Evolutionary conservation across 2,797 vertebrate species (phyloP), one percentile per base, ranked within the genome.

Genomic region (Thunnus albacares): DNA sequence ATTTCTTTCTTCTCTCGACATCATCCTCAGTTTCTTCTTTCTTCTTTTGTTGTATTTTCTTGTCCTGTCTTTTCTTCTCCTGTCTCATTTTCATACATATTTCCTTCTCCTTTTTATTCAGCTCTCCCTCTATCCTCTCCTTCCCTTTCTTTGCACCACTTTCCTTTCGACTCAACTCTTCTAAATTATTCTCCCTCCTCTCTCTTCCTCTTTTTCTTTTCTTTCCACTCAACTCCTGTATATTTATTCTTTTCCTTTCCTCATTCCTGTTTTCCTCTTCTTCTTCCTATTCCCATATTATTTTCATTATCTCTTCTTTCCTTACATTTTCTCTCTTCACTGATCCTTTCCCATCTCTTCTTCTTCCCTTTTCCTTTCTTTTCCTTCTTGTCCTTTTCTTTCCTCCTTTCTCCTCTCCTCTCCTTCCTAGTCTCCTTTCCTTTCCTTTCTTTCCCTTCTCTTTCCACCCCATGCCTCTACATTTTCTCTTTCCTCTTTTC

Each of bases 1-100:
- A 4, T 85, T 85, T 52, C 71, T 90, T 82, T 84, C 53, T 73
- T 83, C 71, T 69, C 68, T 75, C 73, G 20, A 30, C 28, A 49
- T 78, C 35, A 4, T 80, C 71, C 70, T 82, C 53, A 68, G 63
- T 81, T 87, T 81, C 60, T 30, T 43, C 11, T 58, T 72, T 52
- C 33, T 74, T 57, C 64, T 47, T 69, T 80, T 72, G 63, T 84
- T 77, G 61, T 57, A 58, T 83, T 62, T 81, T 77, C 63, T 84
- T 80, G 74, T 60, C 35, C 53, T 56, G 11, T 49, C 58, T 77
- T 82, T 67, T 59, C 12, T 75, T 60, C 66, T 24, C 0, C 1
- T 0, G 8, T 15, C 30, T 75, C 35, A 58, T 82, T 80, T 80
- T 71, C 53, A 70, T 26, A 66, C 62, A 47, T 47, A 57, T 80